A percentile compares a stretch with the other conserved stretches of the same genome.
Evolutionary conservation across 2,888 invertebrate genomes (phyloP).

Genomic region (Chromoteleia sp.): DNA sequence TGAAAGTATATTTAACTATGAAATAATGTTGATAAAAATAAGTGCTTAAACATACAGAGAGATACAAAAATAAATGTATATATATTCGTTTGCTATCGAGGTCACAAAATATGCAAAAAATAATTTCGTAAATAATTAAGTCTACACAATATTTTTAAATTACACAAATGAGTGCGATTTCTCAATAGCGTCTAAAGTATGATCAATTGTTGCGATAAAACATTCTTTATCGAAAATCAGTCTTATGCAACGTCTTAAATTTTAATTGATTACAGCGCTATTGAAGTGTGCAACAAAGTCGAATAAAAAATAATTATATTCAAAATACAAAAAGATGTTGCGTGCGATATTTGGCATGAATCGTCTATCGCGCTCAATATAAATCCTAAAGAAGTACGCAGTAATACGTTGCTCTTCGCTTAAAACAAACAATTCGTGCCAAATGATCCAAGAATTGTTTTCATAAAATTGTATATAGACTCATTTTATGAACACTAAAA

Average conservation of each 20-base stretch:
- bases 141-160: neutral
- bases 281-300: neutral
- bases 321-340: neutral
- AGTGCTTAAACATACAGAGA: neutral
- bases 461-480: neutral
- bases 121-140: neutral
- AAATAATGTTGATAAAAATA: constrained; percentile 1
- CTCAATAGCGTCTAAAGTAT: neutral
- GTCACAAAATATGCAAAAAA: neutral
- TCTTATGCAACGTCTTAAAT: neutral
- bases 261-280: neutral
- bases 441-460: neutral
- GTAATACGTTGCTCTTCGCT: no score
- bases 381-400: neutral
- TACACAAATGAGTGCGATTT: neutral
- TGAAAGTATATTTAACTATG: neutral
- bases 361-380: neutral
- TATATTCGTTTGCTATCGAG: neutral
- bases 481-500: neutral
- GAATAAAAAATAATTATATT: neutral
- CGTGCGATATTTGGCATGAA: neutral
- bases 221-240: neutral
- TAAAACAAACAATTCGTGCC: neutral
- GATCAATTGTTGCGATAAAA: neutral
- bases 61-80: neutral